A percentile compares a stretch with the other conserved stretches of the same genome.
phyloP scores from a whole-genome alignment of 2,797 vertebrate species.

The Mastacembelus armatus region DNA sequence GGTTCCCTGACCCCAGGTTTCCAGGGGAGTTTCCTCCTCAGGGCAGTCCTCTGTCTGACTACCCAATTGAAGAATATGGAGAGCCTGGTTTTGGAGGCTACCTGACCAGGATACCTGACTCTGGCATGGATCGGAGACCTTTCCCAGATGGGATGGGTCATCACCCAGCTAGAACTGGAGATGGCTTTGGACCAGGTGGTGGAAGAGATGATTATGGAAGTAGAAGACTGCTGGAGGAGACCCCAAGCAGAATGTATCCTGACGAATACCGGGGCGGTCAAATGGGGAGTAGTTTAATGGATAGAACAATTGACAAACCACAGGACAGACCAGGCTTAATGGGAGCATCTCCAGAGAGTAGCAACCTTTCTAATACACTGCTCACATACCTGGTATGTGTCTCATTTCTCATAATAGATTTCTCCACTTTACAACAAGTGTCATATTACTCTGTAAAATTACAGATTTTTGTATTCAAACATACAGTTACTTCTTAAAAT shows the following conservation, averaged over 20 bases:
- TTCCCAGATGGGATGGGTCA: conserved; percentile 61
- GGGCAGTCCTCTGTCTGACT: conserved; percentile 62
- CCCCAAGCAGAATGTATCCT: conserved; percentile 56
- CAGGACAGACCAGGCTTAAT: conserved; percentile 63
- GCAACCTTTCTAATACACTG: conserved; percentile 73
- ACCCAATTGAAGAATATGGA: conserved; percentile 53
- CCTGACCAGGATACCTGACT: conserved; percentile 33
- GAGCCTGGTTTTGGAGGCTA: conserved; percentile 65
- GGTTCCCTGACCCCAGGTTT: conserved; percentile 66
- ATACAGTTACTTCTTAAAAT: not conserved
- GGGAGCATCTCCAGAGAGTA: conserved; percentile 62
- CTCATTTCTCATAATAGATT: not conserved
- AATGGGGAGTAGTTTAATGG: conserved; percentile 39
- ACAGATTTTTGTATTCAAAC: not conserved
- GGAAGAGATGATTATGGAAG: conserved; percentile 55
- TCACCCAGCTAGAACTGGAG: conserved; percentile 18
- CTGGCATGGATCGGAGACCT: conserved; percentile 59
- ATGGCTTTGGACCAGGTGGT: conserved; percentile 57
- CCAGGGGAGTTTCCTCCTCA: conserved; percentile 67
- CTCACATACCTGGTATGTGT: conserved; percentile 80
- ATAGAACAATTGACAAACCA: conserved; percentile 44
- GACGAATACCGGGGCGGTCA: conserved; percentile 59
- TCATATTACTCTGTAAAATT: not conserved
- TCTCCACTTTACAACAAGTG: not conserved
- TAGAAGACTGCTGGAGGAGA: conserved; percentile 48